Base-by-base conservation (phyloP, 2,113 vertebrate genomes). In the Addax nasomaculatus region DNA sequence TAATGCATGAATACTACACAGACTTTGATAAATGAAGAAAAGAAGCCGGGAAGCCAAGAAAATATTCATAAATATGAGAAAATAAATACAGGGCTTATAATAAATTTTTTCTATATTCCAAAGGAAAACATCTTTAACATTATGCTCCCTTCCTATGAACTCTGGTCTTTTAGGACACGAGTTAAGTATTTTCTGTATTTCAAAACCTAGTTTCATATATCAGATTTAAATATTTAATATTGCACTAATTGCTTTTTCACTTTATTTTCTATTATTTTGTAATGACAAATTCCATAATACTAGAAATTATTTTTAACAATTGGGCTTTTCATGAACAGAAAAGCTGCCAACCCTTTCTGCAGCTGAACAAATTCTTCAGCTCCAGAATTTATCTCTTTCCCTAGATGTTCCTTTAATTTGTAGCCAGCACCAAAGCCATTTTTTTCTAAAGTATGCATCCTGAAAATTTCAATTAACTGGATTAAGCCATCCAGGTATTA, bases 121-220 rank as follows among this genome's bases (percentile, higher is more conserved):
- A 64, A 21, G 16, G n/a, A 96, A 98, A 98, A 83, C 15, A 58
- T 53, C 14, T 83, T 83, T 88, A 90, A 67, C 23, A 21, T 94
- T 73, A 53, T 36, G 13, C 78, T 58, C 6, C 12, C 7, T 76
- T 90, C 10, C 47, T 95, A 7, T 60, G 17, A 67, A 73, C 85
- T 47, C 19, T 14, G 60, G 3, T 45, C 13, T 93, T 87, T 95
- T 58, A 95, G 86, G 57, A 89, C 17, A 57, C 17, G 21, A 90
- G 76, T 36, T 73, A 43, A 57, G 1, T 55, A 49, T 76, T 57
- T 90, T n/a, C 14, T 87, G 1, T 30, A 51, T 85, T 91, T 93
- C n/a, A 95, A 85, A 95, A 67, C 79, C 15, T 47, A 90, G 33
- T 15, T 94, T 83, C 23, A 33, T 57, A 43, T 47, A 53, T 15